These are phyloP conservation scores for Falcunculus frontatus DNA, from an alignment of 2,113 vertebrate species.

Conservation along the genomic window DNA sequence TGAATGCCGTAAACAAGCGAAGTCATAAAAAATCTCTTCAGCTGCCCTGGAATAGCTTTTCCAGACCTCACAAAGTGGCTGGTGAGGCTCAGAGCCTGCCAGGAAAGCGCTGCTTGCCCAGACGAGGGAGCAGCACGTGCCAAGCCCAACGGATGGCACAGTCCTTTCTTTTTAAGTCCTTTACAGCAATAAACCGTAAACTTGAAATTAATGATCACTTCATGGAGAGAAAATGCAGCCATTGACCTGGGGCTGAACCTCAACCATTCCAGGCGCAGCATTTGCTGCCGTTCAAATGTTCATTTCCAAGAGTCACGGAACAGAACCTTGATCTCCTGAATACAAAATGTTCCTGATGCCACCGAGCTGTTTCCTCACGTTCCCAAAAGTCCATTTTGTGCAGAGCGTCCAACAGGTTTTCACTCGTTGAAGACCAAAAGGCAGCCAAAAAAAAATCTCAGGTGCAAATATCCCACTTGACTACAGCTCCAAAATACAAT, in stretches of 20 bases:
- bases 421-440: neutral
- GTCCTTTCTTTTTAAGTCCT: neutral
- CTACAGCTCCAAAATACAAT: neutral
- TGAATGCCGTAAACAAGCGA: neutral
- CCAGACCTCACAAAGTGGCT: neutral
- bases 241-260: constrained; percentile 44
- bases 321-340: neutral
- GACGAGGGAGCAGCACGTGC: neutral
- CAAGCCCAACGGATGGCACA: neutral
- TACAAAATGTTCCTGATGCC: neutral
- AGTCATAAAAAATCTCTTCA: constrained; percentile 2
- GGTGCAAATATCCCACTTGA: fast-evolving
- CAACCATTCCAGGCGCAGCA: neutral
- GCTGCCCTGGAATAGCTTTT: neutral
- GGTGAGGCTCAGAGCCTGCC: neutral
- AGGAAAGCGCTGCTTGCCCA: neutral
- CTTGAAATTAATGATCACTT: constrained; percentile 16
- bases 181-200: neutral
- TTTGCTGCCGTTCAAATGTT: constrained; percentile 5
- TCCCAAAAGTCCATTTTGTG: neutral
- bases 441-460: neutral
- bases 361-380: neutral
- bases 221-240: neutral
- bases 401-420: neutral
- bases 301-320: neutral